Evolutionary conservation across 2,797 vertebrate species (phyloP), one percentile per base, ranked within the genome.

Genomic region (Parambassis ranga): DNA sequence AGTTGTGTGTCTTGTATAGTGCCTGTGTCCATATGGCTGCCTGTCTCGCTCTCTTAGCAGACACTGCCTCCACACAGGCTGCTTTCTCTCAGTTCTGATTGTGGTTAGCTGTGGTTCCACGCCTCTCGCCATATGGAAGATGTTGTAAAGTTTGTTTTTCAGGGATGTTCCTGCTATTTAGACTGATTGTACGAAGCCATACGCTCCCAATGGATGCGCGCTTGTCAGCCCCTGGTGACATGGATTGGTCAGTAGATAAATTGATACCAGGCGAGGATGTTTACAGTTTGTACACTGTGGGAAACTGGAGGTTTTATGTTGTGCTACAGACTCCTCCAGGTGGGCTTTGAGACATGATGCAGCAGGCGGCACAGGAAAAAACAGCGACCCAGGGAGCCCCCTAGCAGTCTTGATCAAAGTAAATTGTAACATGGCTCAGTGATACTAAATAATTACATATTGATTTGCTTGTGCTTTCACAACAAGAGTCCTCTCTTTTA

Each of bases 1-100:
- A 94, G 91, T 92, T 90, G 91, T 93, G 93, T 93, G 93, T 93
- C 94, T 95, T 95, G 95, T 95, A 93, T 88, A 80, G 91, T 90
- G 93, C 92, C 91, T 90, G 88, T 81, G 77, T 94, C 95, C 96
- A 95, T 96, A 95, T 96, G 95, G 94, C 91, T 60, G 76, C 88
- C 90, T 92, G 93, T 94, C 92, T 94, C 85, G 78, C 92, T 94
- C 92, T 91, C 80, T 84, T 84, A 87, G 65, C 90, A 92, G 87
- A 90, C 89, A 62, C 74, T 56, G 75, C 84, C 86, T 90, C 85
- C 86, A 68, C 82, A 85, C 91, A 82, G 85, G 58, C 59, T 19
- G 19, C 65, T 48, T 58, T 43, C 61, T 66, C 83, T 61, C 52
- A 31, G 44, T 42, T 5, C 79, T 30, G 64, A 55, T 62, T 53